A percentile compares a stretch with the other conserved stretches of the same genome.
Evolutionary conservation across 2,888 invertebrate genomes (phyloP).

Genomic region (Diarsia rubi): DNA sequence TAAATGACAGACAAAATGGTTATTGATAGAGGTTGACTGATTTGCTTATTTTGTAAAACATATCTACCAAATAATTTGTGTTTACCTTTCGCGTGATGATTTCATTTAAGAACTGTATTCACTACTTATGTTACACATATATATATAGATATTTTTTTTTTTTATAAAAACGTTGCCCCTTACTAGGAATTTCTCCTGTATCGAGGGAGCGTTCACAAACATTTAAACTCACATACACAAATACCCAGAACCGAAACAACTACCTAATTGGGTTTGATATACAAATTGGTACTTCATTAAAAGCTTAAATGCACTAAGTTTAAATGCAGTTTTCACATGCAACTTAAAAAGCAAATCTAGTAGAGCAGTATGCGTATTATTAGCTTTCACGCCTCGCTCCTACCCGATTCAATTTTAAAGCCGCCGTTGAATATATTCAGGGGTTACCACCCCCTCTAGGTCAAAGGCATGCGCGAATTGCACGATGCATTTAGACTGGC

Average conservation of each 20-base stretch:
- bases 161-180: no score
- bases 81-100: no score
- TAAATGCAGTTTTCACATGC: no score
- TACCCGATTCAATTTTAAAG: conserved; percentile 62
- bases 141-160: no score
- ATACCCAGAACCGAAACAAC: no score
- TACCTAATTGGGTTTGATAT: no score
- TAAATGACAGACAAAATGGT: neutral
- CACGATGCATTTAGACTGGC: conserved; percentile 63
- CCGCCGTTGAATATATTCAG: conserved; percentile 70
- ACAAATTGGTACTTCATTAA: neutral
- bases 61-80: no score
- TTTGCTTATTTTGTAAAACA: neutral
- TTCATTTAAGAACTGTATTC: no score
- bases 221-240: no score
- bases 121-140: no score
- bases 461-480: conserved; percentile 66
- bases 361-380: conserved; percentile 42
- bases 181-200: no score
- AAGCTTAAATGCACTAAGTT: neutral
- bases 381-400: conserved; percentile 22
- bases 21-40: neutral
- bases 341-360: neutral
- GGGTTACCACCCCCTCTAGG: conserved; percentile 52
- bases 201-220: no score